Conservation (phyloP, 2,797 vertebrate species). For the Rachycentron canadum region DNA sequence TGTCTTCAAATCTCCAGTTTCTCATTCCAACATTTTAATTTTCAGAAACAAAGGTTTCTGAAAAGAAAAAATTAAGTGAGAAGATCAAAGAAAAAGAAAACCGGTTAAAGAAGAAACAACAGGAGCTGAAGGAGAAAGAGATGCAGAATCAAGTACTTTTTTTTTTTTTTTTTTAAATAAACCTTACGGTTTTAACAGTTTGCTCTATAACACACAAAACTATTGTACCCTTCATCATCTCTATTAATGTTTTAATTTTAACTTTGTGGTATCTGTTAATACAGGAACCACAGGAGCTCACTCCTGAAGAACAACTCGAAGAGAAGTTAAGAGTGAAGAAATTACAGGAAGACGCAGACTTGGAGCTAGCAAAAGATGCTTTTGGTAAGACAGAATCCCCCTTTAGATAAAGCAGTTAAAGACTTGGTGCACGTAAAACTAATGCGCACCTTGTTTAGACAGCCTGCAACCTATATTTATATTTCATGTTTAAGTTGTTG, state of each 20-base stretch:
- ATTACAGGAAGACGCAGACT: constrained; percentile 94
- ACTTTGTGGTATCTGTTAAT: constrained; percentile 66
- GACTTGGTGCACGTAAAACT: neutral
- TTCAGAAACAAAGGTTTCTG: constrained; percentile 91
- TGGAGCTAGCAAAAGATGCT: constrained; percentile 96
- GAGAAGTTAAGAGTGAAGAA: constrained; percentile 94
- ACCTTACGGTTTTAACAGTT: neutral
- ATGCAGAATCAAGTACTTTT: constrained; percentile 84
- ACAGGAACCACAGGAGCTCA: constrained; percentile 85
- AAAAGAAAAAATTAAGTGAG: constrained; percentile 96
- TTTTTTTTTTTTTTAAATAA: too few species aligned
- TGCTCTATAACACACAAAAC: neutral
- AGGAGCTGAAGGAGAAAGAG: constrained; percentile 75
- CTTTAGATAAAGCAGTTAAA: neutral
- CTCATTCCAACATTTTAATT: constrained; percentile 39
- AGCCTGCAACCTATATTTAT: neutral
- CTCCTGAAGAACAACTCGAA: constrained; percentile 90
- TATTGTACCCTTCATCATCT: neutral
- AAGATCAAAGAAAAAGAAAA: constrained; percentile 98
- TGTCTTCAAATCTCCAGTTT: neutral
- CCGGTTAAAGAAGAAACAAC: constrained; percentile 89
- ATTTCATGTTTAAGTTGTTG: neutral
- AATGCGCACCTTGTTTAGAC: neutral
- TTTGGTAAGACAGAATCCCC: constrained; percentile 88
- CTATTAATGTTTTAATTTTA: constrained; percentile 10